These are phyloP conservation scores for Eudyptes chrysolophus DNA, from an alignment of 2,113 vertebrate species.

Conservation along the genomic window DNA sequence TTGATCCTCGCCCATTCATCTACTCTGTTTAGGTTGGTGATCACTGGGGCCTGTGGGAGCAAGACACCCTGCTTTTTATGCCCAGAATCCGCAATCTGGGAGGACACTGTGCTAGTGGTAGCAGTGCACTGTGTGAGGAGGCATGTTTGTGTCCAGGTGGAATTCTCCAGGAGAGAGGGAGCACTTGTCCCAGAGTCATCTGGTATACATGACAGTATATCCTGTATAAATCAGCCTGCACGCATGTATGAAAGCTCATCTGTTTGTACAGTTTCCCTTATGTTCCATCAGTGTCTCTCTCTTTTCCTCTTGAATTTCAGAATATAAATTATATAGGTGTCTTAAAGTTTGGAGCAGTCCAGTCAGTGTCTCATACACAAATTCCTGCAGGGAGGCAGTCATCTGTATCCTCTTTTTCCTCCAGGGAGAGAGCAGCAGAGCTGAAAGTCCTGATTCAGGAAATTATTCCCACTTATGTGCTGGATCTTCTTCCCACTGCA, in stretches of 20 bases:
- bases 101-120: not conserved
- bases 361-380: not conserved
- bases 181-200: not conserved
- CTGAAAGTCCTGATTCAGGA: not conserved
- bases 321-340: not conserved
- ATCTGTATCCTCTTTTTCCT: not conserved
- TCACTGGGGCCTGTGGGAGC: not conserved
- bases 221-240: not conserved
- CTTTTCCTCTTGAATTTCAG: not conserved
- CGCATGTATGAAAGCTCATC: not conserved
- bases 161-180: not conserved
- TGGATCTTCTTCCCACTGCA: not conserved
- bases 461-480: not conserved
- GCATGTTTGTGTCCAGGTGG: not conserved
- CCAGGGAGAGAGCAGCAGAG: not conserved
- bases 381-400: not conserved
- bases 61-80: not conserved
- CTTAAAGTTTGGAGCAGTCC: not conserved
- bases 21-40: not conserved
- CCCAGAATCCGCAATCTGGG: not conserved
- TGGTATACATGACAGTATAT: not conserved
- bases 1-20: not conserved
- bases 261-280: not conserved
- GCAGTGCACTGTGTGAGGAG: not conserved
- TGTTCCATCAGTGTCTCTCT: not conserved